These are phyloP conservation scores for Peromyscus californicus DNA, from an alignment of 2,113 vertebrate species.

Conservation along the genomic window DNA sequence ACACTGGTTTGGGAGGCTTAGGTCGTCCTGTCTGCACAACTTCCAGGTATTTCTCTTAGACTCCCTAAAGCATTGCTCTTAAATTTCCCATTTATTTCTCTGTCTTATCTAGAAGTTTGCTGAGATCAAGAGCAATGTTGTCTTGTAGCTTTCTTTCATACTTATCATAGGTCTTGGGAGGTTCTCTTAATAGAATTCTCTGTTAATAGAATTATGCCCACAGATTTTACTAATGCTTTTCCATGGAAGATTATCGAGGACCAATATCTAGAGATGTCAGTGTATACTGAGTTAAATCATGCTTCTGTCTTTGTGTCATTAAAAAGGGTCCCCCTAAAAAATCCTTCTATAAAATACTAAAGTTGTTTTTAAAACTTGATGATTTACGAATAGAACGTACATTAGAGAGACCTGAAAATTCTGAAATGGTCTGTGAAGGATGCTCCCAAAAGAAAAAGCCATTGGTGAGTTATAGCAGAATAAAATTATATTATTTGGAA, in stretches of 20 bases:
- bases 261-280: neutral
- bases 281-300: neutral
- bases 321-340: neutral
- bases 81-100: neutral
- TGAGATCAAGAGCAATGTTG: accelerated
- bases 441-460: neutral
- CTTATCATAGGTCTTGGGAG: neutral
- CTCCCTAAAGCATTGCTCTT: neutral
- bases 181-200: neutral
- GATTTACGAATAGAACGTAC: constrained; percentile 4
- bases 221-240: neutral
- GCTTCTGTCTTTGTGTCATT: neutral
- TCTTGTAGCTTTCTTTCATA: neutral
- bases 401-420: neutral
- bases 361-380: constrained; percentile 27
- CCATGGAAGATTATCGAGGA: neutral
- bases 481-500: constrained; percentile 60
- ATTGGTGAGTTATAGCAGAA: neutral
- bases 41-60: neutral
- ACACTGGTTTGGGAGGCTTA: neutral
- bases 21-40: neutral
- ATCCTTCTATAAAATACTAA: neutral
- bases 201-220: neutral
- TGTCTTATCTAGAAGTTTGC: neutral
- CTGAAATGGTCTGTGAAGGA: neutral